These are phyloP conservation scores for Sula dactylatra DNA, from an alignment of 2,113 vertebrate genomes.

Conservation along the genomic window DNA sequence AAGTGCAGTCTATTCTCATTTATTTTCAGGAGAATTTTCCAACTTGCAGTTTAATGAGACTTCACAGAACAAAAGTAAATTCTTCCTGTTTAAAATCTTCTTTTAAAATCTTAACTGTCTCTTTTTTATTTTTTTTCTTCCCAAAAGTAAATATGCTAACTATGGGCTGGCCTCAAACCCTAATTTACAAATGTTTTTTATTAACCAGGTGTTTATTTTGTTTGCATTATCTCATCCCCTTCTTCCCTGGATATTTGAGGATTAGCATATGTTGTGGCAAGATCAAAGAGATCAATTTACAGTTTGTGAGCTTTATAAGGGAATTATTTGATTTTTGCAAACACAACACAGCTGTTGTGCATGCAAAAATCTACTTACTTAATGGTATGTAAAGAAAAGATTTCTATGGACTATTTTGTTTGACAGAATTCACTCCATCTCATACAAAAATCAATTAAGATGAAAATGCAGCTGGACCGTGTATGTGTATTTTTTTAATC, in stretches of 20 bases:
- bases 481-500: conserved; percentile 64
- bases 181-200: conserved; percentile 8
- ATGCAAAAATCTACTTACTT: conserved; percentile 56
- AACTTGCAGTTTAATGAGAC: background rate
- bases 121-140: accelerated
- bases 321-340: conserved; percentile 54
- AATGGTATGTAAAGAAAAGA: conserved; percentile 61
- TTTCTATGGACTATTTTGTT: conserved; percentile 48
- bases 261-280: conserved; percentile 55
- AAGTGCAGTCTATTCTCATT: background rate
- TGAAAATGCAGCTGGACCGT: conserved; percentile 63
- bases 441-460: conserved; percentile 66
- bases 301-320: conserved; percentile 32
- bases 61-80: background rate
- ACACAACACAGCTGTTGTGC: conserved; percentile 47
- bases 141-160: background rate
- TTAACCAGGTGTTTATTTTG: conserved; percentile 40
- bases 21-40: conserved; percentile 4
- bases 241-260: conserved; percentile 14
- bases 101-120: background rate
- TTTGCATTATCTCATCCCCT: background rate
- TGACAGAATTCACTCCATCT: conserved; percentile 41
- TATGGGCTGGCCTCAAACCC: background rate
- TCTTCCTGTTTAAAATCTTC: background rate
- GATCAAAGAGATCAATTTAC: conserved; percentile 41